Percentiles rank a stretch among this genome's conserved stretches.
These are phyloP conservation scores for Cinara cedri DNA, from an alignment of 2,888 invertebrate genomes.

Conservation along the genomic window DNA sequence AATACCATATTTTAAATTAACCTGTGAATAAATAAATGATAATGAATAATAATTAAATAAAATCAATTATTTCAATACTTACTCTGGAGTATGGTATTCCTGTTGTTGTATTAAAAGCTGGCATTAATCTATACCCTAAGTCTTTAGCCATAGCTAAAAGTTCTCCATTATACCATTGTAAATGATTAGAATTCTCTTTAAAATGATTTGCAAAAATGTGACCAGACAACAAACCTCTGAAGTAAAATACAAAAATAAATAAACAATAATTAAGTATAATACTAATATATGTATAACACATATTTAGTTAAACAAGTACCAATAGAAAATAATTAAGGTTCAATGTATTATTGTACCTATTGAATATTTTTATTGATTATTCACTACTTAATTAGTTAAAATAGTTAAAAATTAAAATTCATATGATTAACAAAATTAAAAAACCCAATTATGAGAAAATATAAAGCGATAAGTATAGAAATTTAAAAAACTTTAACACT, in stretches of 20 bases:
- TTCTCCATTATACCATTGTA: conserved; percentile 88
- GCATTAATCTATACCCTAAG: conserved; percentile 86
- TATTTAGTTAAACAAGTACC: too few species aligned
- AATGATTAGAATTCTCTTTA: conserved; percentile 74
- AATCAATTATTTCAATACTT: conserved; percentile 59
- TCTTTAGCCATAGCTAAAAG: conserved; percentile 89
- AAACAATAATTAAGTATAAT: background rate
- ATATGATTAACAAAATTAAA: too few species aligned
- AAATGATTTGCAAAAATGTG: conserved; percentile 87
- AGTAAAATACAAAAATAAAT: background rate
- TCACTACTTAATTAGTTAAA: too few species aligned
- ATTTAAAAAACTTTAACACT: conserved; percentile 13
- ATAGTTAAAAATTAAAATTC: too few species aligned
- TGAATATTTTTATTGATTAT: too few species aligned
- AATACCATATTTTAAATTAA: conserved; percentile 83
- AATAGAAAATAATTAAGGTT: too few species aligned
- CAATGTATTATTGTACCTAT: too few species aligned
- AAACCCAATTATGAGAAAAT: too few species aligned
- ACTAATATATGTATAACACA: too few species aligned
- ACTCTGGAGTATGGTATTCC: conserved; percentile 97
- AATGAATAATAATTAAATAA: background rate
- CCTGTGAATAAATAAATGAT: conserved; percentile 64
- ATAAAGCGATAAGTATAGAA: background rate
- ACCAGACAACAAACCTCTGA: conserved; percentile 86
- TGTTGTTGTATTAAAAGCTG: conserved; percentile 98